These are phyloP conservation scores for Apodemia zela DNA, from an alignment of 2,888 invertebrate species.

Conservation along the genomic window DNA sequence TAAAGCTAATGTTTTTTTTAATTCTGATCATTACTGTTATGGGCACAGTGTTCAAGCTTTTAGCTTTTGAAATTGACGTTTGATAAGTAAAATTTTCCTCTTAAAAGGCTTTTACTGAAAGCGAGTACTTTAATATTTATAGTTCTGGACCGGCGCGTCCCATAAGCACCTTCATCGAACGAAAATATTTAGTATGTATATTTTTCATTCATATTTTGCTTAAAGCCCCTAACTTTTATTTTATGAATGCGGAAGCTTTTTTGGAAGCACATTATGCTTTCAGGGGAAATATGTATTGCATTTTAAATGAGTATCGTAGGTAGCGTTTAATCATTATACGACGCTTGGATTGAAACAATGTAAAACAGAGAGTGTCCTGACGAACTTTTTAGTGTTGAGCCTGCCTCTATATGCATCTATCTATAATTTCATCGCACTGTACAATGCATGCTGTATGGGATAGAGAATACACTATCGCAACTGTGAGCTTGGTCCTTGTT, in stretches of 20 bases:
- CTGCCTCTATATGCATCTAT: no score
- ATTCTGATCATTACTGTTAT: neutral
- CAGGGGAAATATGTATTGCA: neutral
- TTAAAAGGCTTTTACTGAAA: conserved; percentile 2
- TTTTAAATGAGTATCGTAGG: neutral
- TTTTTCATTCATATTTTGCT: neutral
- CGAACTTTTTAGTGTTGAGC: no score
- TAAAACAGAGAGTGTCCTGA: no score
- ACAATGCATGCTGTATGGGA: no score
- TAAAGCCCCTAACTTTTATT: neutral
- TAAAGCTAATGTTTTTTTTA: neutral
- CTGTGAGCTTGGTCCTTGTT: no score
- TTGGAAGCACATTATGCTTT: neutral
- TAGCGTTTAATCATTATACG: no score
- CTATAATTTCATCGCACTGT: no score
- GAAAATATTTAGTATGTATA: neutral
- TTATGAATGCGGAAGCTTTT: neutral
- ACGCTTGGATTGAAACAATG: no score
- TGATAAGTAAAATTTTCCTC: neutral
- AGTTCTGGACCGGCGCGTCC: neutral
- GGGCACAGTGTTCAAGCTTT: neutral
- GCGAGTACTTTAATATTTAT: neutral
- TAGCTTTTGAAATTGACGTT: conserved; percentile 7
- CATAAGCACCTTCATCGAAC: neutral
- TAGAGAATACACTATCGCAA: no score